These are phyloP conservation scores for Polietes domitor DNA, from an alignment of 2,888 invertebrate species.

Conservation along the genomic window DNA sequence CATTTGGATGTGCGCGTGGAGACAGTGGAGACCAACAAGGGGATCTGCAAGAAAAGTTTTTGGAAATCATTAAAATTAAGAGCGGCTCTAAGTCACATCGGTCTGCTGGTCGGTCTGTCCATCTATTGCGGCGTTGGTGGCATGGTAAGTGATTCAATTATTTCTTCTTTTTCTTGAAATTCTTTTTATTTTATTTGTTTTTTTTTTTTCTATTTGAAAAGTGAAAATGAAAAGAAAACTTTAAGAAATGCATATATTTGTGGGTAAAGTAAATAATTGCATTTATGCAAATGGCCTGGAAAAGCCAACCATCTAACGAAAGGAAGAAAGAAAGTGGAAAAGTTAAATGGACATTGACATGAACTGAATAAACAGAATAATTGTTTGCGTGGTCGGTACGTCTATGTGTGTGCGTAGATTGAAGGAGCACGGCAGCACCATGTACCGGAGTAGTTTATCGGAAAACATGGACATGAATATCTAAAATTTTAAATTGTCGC, in stretches of 20 bases:
- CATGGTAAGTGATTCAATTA: constrained; percentile 83
- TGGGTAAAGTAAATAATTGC: constrained; percentile 14
- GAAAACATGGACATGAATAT: constrained; percentile 21
- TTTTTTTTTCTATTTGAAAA: background rate
- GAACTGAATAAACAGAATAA: constrained; percentile 37
- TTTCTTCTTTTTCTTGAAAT: too few relatives aligned
- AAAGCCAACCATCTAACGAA: constrained; percentile 19
- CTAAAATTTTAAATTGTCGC: constrained; percentile 27
- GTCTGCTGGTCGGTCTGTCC: constrained; percentile 88
- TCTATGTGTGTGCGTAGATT: background rate
- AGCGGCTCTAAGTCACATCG: constrained; percentile 87
- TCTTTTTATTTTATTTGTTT: background rate
- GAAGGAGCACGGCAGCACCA: background rate
- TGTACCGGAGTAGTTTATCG: background rate
- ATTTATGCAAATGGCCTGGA: constrained; percentile 10
- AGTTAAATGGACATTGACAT: constrained; percentile 56
- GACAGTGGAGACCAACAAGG: constrained; percentile 77
- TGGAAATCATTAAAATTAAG: constrained; percentile 83
- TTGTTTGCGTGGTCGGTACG: too few relatives aligned
- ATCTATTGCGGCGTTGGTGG: constrained; percentile 90
- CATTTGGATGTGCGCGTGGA: constrained; percentile 78
- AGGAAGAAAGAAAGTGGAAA: constrained; percentile 12
- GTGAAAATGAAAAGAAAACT: background rate
- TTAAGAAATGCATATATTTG: background rate
- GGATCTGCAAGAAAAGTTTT: constrained; percentile 81